Conservation (phyloP, 2,888 invertebrate species). For the Apamea monoglypha region DNA sequence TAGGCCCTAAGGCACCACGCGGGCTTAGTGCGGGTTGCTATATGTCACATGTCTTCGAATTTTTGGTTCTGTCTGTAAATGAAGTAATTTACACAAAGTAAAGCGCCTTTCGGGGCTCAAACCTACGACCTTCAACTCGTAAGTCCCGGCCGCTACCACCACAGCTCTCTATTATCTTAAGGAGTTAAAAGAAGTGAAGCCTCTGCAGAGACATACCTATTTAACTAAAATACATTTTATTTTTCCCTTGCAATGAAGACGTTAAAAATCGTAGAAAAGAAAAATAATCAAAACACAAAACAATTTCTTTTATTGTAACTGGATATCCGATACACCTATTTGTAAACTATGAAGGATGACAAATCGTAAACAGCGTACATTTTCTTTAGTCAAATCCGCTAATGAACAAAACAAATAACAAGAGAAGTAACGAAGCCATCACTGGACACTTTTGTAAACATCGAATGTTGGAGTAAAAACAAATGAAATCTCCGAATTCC, state of each 20-base stretch:
- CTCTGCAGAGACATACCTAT: background rate
- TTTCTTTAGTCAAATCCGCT: constrained; percentile 41
- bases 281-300: background rate
- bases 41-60: no score
- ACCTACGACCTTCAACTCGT: no score
- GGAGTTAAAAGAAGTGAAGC: background rate
- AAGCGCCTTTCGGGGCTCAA: no score
- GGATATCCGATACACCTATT: constrained; percentile 26
- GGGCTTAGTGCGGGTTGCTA: no score
- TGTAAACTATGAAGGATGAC: constrained; percentile 37
- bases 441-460: constrained; percentile 58
- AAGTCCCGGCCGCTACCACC: no score
- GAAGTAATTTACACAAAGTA: no score
- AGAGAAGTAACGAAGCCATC: constrained; percentile 27
- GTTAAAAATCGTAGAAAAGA: background rate
- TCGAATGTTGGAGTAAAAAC: constrained; percentile 57
- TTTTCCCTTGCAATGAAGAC: background rate
- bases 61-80: no score
- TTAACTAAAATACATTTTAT: background rate
- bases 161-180: background rate
- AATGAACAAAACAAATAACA: constrained; percentile 58
- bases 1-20: no score
- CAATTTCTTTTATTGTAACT: background rate
- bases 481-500: constrained; percentile 49
- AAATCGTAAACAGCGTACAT: constrained; percentile 28